Evolutionary conservation across 2,888 invertebrate species (phyloP), one percentile per base, ranked within the genome.

Genomic region (Congeria kusceri): DNA sequence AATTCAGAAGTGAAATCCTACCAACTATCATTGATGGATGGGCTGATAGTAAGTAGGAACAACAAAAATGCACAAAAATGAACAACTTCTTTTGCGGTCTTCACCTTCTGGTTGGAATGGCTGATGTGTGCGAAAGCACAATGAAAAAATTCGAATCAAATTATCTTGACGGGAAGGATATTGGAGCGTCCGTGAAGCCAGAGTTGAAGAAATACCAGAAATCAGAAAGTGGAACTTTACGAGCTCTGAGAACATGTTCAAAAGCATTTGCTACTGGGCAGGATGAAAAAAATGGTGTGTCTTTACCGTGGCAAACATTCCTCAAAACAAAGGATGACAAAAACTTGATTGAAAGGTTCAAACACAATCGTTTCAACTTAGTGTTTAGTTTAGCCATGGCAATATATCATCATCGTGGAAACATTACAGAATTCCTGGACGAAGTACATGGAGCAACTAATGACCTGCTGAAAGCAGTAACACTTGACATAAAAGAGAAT

Each of bases 21-120:
- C 80, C 74, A 18, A 29, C 59, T 23, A 65, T 74, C 4, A 53
- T 74, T 28, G 59, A 74, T 56, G 62, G 61, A 3, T 83, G 62
- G 66, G 27, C 63, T 11, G 20, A 56, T 5, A 44, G 29, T n/a
- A 23, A 63, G 44, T 23, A 53, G n/a, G 23, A 58, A 23, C n/a
- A 23, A 5, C 69, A 70, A 47, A 15, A 28, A n/a, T 80, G 77
- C 58, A 9, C 57, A 0, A 47, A 62, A 39, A 58, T 83, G 65
- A 83, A 83, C 39, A 77, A 71, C 32, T 75, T 77, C 46, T 77
- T 72, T 56, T 83, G 77, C 65, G 83, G 80, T 1, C 59, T 83
- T 9, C 72, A 82, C 25, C 39, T 72, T 15, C 39, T 82, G 4
- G 70, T 73, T 15, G 81, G 74, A 11, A 65, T 77, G n/a, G 70